phyloP scores from a whole-genome alignment of 2,113 vertebrate genomes.

The cat (Felis catus) region F.catus_Fca126_mat1.0 CM031413.1:29401001-29401500 shows the following conservation, averaged over 20 bases:
- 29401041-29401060: neutral
- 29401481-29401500: neutral
- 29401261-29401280: no score
- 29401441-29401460: neutral
- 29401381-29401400: no score
- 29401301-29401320: no score
- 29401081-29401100: neutral
- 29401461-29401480: neutral
- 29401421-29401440: no score
- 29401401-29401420: no score
- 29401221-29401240: no score
- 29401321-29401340: no score
- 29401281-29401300: no score
- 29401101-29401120: rapidly evolving
- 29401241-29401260: no score
- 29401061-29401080: neutral
- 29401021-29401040: neutral
- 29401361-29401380: no score
- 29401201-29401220: neutral
- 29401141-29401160: no score
- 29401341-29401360: no score
- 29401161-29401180: neutral
- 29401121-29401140: neutral
- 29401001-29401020: neutral
- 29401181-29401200: neutral